Evolutionary conservation across 2,888 invertebrate genomes (phyloP).

Genomic region (Pseudococcus viburni): DNA sequence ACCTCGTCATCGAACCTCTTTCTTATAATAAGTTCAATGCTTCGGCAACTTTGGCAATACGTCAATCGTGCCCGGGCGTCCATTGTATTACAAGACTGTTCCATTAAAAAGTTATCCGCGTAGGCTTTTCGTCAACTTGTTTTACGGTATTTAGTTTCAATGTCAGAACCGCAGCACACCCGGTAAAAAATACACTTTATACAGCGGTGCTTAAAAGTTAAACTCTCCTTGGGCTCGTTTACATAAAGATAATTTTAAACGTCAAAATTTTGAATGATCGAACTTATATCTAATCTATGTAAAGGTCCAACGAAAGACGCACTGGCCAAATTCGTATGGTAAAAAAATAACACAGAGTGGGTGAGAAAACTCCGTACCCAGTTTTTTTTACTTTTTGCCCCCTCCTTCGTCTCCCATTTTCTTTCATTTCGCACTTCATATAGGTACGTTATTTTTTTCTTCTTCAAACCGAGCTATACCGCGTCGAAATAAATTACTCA

Average conservation of each 20-base stretch:
- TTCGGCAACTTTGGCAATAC: constrained; percentile 20
- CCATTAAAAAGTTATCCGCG: constrained; percentile 27
- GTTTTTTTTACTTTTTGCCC: not conserved
- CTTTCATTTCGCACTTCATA: too few relatives aligned
- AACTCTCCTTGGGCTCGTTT: not conserved
- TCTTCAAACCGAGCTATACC: not conserved
- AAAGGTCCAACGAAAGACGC: not conserved
- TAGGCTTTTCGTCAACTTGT: constrained; percentile 10
- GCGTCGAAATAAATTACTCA: constrained; percentile 15
- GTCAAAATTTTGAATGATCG: constrained; percentile 37
- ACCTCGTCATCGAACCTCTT: constrained; percentile 21
- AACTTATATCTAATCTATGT: not conserved
- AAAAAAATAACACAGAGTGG: not conserved
- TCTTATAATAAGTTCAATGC: constrained; percentile 24
- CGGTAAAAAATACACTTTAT: not conserved
- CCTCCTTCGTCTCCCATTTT: not conserved
- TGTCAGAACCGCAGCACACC: not conserved
- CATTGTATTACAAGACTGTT: constrained; percentile 29
- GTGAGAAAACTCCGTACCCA: not conserved
- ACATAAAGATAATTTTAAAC: not conserved
- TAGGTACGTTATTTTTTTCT: not conserved
- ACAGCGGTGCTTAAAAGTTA: not conserved
- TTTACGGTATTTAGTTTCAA: constrained; percentile 30
- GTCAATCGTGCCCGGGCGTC: constrained; percentile 1
- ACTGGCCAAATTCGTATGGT: not conserved